phyloP scores from a whole-genome alignment of 2,797 vertebrate species.

The Pelochelys cantorii region DNA sequence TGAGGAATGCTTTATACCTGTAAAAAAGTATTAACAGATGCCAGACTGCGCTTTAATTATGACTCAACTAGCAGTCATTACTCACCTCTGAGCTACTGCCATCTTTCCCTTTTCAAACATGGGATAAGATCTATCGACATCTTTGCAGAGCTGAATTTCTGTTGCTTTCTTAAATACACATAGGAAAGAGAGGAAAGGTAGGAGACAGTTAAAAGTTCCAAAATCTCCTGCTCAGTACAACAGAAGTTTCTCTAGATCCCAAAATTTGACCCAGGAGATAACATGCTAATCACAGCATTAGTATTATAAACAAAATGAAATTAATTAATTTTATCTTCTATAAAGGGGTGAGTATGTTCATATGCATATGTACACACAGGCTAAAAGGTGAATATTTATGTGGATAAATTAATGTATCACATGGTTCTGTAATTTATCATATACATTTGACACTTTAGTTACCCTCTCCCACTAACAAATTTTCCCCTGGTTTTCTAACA shows the following conservation, averaged over 20 bases:
- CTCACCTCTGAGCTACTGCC: not conserved
- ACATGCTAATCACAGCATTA: not conserved
- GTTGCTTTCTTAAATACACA: not conserved
- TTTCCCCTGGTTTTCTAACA: not conserved
- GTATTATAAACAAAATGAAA: not conserved
- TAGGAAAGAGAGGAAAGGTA: not conserved
- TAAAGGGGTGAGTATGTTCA: not conserved
- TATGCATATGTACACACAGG: not conserved
- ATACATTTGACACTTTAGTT: not conserved
- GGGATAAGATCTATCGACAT: not conserved
- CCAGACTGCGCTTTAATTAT: not conserved
- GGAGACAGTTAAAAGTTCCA: not conserved
- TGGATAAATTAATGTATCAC: not conserved
- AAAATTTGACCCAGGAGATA: constrained; percentile 10
- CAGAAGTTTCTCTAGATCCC: not conserved
- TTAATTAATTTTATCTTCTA: not conserved
- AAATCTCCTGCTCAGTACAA: constrained; percentile 35
- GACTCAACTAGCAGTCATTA: not conserved
- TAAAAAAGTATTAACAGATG: accelerated
- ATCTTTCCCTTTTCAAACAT: not conserved
- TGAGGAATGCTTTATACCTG: not conserved
- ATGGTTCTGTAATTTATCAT: not conserved
- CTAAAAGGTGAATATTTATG: not conserved
- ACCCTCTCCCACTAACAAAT: not conserved
- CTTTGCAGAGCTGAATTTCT: not conserved